These are phyloP conservation scores for Heliconius hortense DNA, from an alignment of 2,888 invertebrate genomes.

Conservation along the genomic window DNA sequence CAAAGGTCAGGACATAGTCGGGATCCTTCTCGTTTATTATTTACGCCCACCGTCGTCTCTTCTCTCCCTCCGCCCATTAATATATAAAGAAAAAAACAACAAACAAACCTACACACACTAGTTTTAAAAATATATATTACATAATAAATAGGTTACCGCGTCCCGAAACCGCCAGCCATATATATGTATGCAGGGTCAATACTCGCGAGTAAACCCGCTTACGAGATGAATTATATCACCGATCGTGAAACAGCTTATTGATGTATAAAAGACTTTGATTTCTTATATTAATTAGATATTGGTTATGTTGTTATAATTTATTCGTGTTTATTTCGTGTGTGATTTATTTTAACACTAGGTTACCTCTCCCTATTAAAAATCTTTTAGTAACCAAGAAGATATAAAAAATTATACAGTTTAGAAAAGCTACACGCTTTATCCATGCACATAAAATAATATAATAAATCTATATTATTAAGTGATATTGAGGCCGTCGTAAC, in stretches of 20 bases:
- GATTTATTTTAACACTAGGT: background rate
- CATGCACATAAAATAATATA: background rate
- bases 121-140: background rate
- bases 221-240: conserved; percentile 46
- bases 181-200: conserved; percentile 49
- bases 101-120: no score
- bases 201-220: conserved; percentile 46
- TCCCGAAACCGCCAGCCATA: conserved; percentile 48
- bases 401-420: no score
- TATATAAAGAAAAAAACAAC: no score
- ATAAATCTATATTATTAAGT: no score
- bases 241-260: conserved; percentile 20
- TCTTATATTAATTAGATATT: background rate
- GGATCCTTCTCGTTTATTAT: no score
- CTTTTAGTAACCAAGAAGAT: background rate
- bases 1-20: no score
- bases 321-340: no score
- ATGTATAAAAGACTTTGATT: conserved; percentile 4
- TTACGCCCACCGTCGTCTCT: no score
- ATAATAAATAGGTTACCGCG: conserved; percentile 32
- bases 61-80: no score
- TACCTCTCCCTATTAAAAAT: background rate
- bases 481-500: no score
- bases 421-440: no score
- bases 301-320: background rate